Conservation (phyloP, 2,113 vertebrate genomes). For the Eidolon helvum region DNA sequence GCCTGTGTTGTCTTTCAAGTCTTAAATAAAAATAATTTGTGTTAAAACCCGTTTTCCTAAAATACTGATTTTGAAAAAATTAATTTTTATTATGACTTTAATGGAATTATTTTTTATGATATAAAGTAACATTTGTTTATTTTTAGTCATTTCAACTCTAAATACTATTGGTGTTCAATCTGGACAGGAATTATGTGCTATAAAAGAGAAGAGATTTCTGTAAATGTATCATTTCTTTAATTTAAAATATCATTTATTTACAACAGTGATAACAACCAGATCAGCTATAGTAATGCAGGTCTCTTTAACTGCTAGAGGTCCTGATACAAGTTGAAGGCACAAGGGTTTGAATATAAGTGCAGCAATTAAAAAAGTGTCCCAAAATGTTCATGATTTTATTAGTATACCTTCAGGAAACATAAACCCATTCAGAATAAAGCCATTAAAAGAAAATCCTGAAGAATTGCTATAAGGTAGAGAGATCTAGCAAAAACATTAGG, state of each 20-base stretch:
- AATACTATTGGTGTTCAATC: neutral
- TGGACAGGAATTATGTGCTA: neutral
- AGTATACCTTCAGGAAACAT: neutral
- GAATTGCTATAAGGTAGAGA: neutral
- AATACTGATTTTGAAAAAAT: neutral
- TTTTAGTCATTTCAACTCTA: neutral
- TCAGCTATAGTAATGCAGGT: neutral
- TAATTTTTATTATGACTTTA: neutral
- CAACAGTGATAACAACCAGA: neutral
- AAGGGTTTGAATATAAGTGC: neutral
- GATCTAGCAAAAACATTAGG: neutral
- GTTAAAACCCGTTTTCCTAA: neutral
- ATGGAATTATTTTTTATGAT: conserved; percentile 2
- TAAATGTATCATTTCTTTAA: neutral
- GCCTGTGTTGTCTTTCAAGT: neutral
- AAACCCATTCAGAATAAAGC: neutral
- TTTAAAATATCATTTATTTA: neutral
- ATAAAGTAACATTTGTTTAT: neutral
- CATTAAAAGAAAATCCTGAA: neutral
- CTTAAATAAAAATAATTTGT: neutral
- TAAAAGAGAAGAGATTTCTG: neutral
- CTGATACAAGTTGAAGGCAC: neutral
- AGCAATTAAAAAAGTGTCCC: neutral
- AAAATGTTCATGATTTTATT: neutral
- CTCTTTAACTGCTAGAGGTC: neutral